Evolutionary conservation across 2,797 vertebrate species (phyloP).

Genomic region (Enteromius treurensis): DNA sequence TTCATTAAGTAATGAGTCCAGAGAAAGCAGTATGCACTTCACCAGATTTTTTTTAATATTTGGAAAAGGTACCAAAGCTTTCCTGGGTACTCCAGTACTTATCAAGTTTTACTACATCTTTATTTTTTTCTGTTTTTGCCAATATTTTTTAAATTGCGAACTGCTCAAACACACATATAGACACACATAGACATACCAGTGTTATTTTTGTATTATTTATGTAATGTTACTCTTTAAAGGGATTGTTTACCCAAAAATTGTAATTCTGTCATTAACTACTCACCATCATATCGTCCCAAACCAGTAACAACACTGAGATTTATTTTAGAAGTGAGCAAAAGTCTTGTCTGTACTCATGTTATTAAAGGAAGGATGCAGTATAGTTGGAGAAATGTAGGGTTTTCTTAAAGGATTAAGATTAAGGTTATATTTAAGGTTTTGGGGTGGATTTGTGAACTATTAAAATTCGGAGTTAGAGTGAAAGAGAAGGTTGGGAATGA

Average conservation of each 20-base stretch:
- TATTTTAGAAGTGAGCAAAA: background rate
- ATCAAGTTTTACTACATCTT: background rate
- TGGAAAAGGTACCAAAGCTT: background rate
- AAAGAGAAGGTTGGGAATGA: constrained; percentile 2
- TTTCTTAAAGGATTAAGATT: constrained; percentile 10
- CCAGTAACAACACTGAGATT: background rate
- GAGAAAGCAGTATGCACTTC: background rate
- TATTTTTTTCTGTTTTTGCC: no score
- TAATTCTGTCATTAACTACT: no score
- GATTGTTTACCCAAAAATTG: no score
- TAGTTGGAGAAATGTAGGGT: background rate
- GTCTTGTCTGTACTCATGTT: background rate
- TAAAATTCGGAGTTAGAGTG: background rate
- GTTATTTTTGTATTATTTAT: background rate
- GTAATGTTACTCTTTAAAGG: background rate
- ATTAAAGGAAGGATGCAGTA: background rate
- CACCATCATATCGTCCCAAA: no score
- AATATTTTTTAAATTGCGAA: background rate
- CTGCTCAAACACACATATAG: background rate
- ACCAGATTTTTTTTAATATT: background rate
- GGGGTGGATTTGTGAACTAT: background rate
- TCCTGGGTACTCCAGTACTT: background rate
- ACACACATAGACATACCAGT: background rate
- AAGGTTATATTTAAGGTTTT: background rate
- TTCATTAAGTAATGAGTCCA: background rate